These are phyloP conservation scores for Lasioglossum morio DNA, from an alignment of 2,888 invertebrate species.

Conservation along the genomic window DNA sequence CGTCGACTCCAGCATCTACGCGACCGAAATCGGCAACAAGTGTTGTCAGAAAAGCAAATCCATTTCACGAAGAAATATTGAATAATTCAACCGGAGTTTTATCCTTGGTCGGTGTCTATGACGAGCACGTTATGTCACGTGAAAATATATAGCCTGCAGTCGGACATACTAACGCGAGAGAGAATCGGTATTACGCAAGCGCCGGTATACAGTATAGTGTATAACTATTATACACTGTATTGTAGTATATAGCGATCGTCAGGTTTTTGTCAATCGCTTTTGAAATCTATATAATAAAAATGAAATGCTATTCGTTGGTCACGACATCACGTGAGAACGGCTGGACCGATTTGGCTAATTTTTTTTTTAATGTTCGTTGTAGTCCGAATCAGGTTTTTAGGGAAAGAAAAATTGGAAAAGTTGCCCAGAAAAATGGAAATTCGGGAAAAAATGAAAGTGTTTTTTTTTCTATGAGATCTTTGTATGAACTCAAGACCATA, in stretches of 20 bases:
- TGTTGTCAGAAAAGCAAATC: slow-evolving; percentile 55
- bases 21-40: slow-evolving; percentile 33
- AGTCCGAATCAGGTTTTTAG: too few relatives aligned
- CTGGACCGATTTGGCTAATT: too few relatives aligned
- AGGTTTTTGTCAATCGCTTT: slow-evolving; percentile 36
- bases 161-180: slow-evolving; percentile 71
- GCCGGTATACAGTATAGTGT: not conserved
- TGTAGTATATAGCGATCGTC: not conserved
- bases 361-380: too few relatives aligned
- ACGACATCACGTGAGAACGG: too few relatives aligned
- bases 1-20: not conserved
- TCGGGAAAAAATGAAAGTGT: too few relatives aligned
- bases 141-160: slow-evolving; percentile 65
- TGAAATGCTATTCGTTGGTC: too few relatives aligned
- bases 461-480: too few relatives aligned
- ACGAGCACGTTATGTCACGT: slow-evolving; percentile 71
- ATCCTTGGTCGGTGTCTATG: slow-evolving; percentile 75
- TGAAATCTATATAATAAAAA: too few relatives aligned
- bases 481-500: too few relatives aligned
- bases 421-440: too few relatives aligned
- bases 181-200: slow-evolving; percentile 69
- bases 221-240: too few relatives aligned
- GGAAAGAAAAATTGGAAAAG: too few relatives aligned
- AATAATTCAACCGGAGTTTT: slow-evolving; percentile 78
- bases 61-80: slow-evolving; percentile 73